Conservation (phyloP, 2,113 vertebrate species). For the Apistogramma diplotaenia region DNA sequence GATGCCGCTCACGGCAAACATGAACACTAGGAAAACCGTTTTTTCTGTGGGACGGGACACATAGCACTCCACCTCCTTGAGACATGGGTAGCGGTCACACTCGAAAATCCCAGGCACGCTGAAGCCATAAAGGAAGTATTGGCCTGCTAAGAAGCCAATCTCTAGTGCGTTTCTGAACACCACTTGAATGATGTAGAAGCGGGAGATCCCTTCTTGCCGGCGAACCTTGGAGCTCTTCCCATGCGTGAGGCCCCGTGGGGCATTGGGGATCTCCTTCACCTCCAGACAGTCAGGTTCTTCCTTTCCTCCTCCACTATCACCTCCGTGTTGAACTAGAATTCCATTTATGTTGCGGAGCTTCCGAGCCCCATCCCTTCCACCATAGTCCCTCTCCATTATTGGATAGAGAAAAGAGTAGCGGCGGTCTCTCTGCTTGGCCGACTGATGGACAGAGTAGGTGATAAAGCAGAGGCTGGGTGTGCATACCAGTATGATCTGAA, state of each 20-base stretch:
- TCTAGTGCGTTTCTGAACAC: conserved; percentile 89
- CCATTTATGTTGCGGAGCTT: conserved; percentile 79
- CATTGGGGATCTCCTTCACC: conserved; percentile 80
- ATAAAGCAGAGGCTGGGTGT: conserved; percentile 92
- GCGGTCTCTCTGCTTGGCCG: conserved; percentile 85
- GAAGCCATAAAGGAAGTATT: conserved; percentile 89
- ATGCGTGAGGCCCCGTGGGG: conserved; percentile 65
- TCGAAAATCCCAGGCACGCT: conserved; percentile 84
- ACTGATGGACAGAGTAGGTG: conserved; percentile 89
- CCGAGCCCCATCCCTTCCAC: conserved; percentile 62
- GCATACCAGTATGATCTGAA: conserved; percentile 91
- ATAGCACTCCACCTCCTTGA: conserved; percentile 90
- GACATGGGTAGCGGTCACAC: conserved; percentile 87
- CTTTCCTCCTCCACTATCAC: conserved; percentile 63
- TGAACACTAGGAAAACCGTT: conserved; percentile 87
- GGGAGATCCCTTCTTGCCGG: conserved; percentile 85
- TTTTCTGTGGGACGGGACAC: conserved; percentile 89
- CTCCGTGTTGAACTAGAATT: conserved; percentile 74
- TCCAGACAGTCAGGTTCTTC: conserved; percentile 81
- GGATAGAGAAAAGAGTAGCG: conserved; percentile 84
- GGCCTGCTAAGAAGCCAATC: conserved; percentile 86
- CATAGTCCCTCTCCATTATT: conserved; percentile 78
- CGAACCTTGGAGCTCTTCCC: conserved; percentile 78
- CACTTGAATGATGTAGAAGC: conserved; percentile 90
- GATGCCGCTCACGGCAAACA: conserved; percentile 91